These are phyloP conservation scores for Cebus imitator DNA, from an alignment of 2,113 vertebrate genomes.

Conservation along the genomic window DNA sequence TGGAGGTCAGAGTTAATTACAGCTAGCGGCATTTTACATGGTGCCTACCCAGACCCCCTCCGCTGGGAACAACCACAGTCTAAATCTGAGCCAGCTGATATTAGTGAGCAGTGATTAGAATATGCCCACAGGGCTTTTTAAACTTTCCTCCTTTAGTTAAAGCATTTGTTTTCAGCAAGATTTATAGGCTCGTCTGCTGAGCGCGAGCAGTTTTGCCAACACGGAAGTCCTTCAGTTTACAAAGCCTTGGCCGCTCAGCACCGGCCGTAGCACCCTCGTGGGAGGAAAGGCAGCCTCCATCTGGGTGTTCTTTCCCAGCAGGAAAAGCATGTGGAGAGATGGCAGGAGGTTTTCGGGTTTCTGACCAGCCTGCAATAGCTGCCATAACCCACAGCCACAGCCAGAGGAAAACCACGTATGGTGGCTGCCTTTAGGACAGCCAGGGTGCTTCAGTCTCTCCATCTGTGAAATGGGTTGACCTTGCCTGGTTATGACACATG, in stretches of 20 bases:
- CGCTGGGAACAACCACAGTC: slow-evolving; percentile 76
- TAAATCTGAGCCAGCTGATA: slow-evolving; percentile 77
- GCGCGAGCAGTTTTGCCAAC: slow-evolving; percentile 72
- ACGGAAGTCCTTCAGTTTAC: slow-evolving; percentile 55
- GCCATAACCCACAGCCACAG: neutral
- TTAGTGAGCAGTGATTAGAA: slow-evolving; percentile 83
- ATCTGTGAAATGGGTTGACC: neutral
- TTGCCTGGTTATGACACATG: neutral
- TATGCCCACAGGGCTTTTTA: slow-evolving; percentile 84
- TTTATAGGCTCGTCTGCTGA: slow-evolving; percentile 80
- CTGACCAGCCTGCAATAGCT: neutral
- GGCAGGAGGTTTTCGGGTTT: neutral
- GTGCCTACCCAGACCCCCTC: slow-evolving; percentile 75
- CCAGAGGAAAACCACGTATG: fast-evolving
- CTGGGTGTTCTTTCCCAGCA: neutral
- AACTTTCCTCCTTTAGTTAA: slow-evolving; percentile 80
- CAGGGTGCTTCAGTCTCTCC: neutral
- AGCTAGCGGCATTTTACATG: slow-evolving; percentile 76
- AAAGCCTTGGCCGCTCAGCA: neutral
- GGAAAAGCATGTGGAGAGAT: neutral
- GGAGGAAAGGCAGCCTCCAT: neutral
- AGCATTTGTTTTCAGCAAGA: slow-evolving; percentile 83
- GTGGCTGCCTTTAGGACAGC: neutral
- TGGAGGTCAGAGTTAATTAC: slow-evolving; percentile 86
- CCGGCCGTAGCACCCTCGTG: neutral